Base-by-base conservation (phyloP, 2,888 invertebrate genomes). In the Aromia moschata region DNA sequence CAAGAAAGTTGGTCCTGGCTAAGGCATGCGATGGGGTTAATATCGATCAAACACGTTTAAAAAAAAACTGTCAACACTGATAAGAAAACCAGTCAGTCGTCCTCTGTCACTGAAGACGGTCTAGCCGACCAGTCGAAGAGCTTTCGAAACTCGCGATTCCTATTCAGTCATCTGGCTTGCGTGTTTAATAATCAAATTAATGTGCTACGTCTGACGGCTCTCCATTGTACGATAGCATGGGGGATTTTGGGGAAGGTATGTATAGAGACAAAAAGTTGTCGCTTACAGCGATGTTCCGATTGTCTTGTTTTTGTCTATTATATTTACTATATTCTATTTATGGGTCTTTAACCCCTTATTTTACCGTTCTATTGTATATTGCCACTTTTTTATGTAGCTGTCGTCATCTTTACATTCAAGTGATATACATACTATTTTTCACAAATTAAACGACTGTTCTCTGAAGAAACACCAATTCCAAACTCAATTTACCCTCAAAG, bases 191-290 rank as follows among this genome's bases (percentile, higher is more conserved):
- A 65, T 56, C 58, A 69, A 68, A 68, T 68, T 69, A 67, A 70
- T 70, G 70, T 73, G 70, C 67, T 68, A 64, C 56, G 55, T 67
- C 67, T 71, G 68, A 70, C 64, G 61, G 59, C 57, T 61, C 17
- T 65, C 56, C 62, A 62, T 57, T 60, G 56, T 54, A 58, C 51
- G 52, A 58, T 66, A 72, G 55, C 58, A 77, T 78, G 77, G 78
- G 76, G 47, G 77, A 79, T 73, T 79, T 79, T 65, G 78, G 78
- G 54, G 78, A 79, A 76, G 78, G 78, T 79, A 74, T 7, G 25
- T 25, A 25, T 25, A 3, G 25, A 25, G 7, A 7, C 3, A 25
- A 25, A 7, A 25, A 3, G 25, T 7, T 7, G n/a, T n/a, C n/a
- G n/a, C n/a, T n/a, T n/a, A n/a, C n/a, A n/a, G n/a, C n/a, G n/a